Evolutionary conservation across 2,113 vertebrate species (phyloP), one percentile per base, ranked within the genome.

Genomic region (Pluvialis apricaria): DNA sequence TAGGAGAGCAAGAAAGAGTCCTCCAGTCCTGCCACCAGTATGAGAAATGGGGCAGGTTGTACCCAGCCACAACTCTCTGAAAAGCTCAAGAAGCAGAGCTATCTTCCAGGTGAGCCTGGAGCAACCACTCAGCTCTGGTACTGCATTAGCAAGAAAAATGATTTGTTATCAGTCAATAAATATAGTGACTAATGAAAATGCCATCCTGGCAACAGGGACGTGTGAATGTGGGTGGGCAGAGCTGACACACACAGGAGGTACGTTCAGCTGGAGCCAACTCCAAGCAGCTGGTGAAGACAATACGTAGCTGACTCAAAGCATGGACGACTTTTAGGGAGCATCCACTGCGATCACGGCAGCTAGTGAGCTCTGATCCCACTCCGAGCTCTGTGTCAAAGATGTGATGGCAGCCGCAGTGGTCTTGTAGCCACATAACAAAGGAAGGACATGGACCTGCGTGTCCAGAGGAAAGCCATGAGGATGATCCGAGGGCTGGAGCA

Each of bases 141-240:
- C 47, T 12, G 26, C 2, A 1, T 55, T 52, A 58, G 8, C 0
- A 3, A 79, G 61, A n/a, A 79, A 62, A 68, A 32, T 2, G 1
- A 24, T 76, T 84, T 45, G 36, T 45, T 66, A 45, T 28, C 51
- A 61, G 57, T 51, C 68, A n/a, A 3, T 71, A 49, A 84, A 55
- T 13, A 14, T 9, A 65, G 52, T 45, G 47, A 88, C 20, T 93
- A 34, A 88, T 24, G 57, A 60, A 81, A 88, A 95, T 61, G 22
- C 75, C 25, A 51, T 51, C 69, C 61, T 57, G 29, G 52, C 1
- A 4, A 42, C n/a, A 10, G 72, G 51, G 61, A 69, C 12, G 6
- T 21, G 62, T 65, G 62, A 76, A 25, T 0, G 34, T 71, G 68
- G 72, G 73, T 57, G 75, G 62, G 45, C 40, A 66, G 1, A 62